Percentiles rank a stretch among this genome's conserved stretches.
Conservation (phyloP, 2,888 invertebrate genomes). For the Meganola albula region DNA sequence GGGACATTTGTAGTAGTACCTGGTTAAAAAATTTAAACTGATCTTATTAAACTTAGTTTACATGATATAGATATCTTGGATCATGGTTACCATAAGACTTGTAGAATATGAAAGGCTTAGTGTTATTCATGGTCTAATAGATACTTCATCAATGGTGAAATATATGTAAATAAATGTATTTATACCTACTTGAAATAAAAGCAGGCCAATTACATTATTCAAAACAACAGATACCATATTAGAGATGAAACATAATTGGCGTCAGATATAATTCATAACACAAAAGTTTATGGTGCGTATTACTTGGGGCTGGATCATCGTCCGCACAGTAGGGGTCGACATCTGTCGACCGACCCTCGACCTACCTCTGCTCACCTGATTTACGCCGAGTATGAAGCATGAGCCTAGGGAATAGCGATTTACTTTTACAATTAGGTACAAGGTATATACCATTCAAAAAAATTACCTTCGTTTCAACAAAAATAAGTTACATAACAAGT, state of each 20-base stretch:
- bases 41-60: background rate
- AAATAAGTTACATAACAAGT: too few relatives aligned
- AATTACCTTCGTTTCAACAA: too few relatives aligned
- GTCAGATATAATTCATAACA: slow-evolving; percentile 37
- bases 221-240: slow-evolving; percentile 14
- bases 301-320: slow-evolving; percentile 52
- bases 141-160: too few relatives aligned
- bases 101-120: too few relatives aligned
- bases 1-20: slow-evolving; percentile 21
- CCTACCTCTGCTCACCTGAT: slow-evolving; percentile 31
- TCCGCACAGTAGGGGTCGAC: slow-evolving; percentile 65
- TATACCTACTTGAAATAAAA: too few relatives aligned
- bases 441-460: too few relatives aligned
- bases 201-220: too few relatives aligned
- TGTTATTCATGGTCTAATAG: too few relatives aligned
- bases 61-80: background rate
- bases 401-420: slow-evolving; percentile 17
- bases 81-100: background rate
- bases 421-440: too few relatives aligned
- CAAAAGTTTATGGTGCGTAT: slow-evolving; percentile 46
- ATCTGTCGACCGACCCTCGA: slow-evolving; percentile 57
- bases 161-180: too few relatives aligned
- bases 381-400: slow-evolving; percentile 18
- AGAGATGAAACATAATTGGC: slow-evolving; percentile 23
- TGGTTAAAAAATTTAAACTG: too few relatives aligned